Evolutionary conservation across 2,888 invertebrate genomes (phyloP).

Genomic region (Steinernema carpocapsae): DNA sequence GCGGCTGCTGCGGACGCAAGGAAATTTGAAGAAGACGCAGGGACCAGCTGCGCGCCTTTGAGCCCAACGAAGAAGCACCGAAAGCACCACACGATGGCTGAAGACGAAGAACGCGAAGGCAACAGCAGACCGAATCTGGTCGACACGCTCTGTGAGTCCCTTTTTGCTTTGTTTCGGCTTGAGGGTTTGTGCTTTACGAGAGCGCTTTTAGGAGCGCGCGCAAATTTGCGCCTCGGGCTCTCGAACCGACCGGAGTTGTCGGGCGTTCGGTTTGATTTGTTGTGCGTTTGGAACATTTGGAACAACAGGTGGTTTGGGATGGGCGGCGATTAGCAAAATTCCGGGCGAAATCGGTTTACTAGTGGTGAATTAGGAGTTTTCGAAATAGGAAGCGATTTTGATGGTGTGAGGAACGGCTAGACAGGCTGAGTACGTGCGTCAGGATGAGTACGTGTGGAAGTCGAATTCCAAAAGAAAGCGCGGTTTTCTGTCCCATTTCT

Average conservation of each 20-base stretch:
- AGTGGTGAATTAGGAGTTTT: background rate
- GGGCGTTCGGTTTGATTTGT: background rate
- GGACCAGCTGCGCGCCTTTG: too few relatives aligned
- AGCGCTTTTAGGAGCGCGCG: background rate
- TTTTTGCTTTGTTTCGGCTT: background rate
- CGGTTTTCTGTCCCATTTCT: too few relatives aligned
- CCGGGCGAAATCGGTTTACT: background rate
- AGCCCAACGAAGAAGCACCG: too few relatives aligned
- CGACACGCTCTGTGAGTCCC: background rate
- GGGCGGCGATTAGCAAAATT: too few relatives aligned
- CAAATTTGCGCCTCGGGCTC: constrained; percentile 4
- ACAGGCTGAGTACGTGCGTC: too few relatives aligned
- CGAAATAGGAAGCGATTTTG: background rate
- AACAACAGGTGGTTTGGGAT: too few relatives aligned
- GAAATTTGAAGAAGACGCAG: background rate
- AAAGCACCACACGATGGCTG: background rate
- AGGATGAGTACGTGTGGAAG: too few relatives aligned
- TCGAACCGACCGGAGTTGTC: background rate
- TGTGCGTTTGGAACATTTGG: background rate
- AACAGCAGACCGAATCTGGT: background rate
- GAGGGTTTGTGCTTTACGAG: background rate
- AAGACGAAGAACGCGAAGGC: background rate
- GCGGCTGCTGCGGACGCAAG: background rate
- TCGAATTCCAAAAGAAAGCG: too few relatives aligned
- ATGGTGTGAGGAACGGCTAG: too few relatives aligned